A percentile compares a stretch with the other conserved stretches of the same genome.
phyloP scores from a whole-genome alignment of 2,888 invertebrate species.

The Nemotelus pantherinus region DNA sequence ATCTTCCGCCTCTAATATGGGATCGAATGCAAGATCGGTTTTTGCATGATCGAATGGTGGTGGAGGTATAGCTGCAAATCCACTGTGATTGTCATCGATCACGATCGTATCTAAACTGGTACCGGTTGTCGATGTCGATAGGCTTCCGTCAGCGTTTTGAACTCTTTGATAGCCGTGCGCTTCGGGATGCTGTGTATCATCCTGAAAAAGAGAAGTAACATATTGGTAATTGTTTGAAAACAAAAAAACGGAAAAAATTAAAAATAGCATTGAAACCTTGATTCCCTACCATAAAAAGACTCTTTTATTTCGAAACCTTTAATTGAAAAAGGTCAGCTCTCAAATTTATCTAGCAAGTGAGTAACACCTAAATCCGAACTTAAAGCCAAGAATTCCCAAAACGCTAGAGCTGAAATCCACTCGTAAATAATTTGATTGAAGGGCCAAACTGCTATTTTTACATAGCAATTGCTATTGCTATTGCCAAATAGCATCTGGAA shows the following conservation, averaged over 20 bases:
- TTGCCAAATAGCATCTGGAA: too few relatives aligned
- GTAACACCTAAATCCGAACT: too few relatives aligned
- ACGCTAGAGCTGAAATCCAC: too few relatives aligned
- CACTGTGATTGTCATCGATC: constrained; percentile 49
- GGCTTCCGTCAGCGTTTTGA: constrained; percentile 62
- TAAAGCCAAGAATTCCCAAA: too few relatives aligned
- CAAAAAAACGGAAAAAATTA: constrained; percentile 2
- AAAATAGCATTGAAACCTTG: not conserved
- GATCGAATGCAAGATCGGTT: constrained; percentile 47
- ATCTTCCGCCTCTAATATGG: constrained; percentile 56
- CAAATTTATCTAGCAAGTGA: too few relatives aligned
- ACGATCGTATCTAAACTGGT: constrained; percentile 68
- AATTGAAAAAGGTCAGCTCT: too few relatives aligned
- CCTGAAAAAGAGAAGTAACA: constrained; percentile 46
- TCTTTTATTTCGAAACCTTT: too few relatives aligned
- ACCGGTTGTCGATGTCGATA: constrained; percentile 71
- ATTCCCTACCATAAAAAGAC: too few relatives aligned
- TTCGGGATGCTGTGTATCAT: constrained; percentile 54
- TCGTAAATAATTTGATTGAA: too few relatives aligned
- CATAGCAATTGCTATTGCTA: too few relatives aligned
- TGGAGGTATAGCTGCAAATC: constrained; percentile 44
- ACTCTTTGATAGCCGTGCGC: constrained; percentile 63
- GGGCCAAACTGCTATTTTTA: too few relatives aligned
- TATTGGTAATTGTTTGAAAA: not conserved
- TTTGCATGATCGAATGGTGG: constrained; percentile 31